Evolutionary conservation across 1,140 invertebrate species (phyloP), one percentile per base, ranked within the genome.

Genomic region (Sarcophaga peregrina): DNA sequence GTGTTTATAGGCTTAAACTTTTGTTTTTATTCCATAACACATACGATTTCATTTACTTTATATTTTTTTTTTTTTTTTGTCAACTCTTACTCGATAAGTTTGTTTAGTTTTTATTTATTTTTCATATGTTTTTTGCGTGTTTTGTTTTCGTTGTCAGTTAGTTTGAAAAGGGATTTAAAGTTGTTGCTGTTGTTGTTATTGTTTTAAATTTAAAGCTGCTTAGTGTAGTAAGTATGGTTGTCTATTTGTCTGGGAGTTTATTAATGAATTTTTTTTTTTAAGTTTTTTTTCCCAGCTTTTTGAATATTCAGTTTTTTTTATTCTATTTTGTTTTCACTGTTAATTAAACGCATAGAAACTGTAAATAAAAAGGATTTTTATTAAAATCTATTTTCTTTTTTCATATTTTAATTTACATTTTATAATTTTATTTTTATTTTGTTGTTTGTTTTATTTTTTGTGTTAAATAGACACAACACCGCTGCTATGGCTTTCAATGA

Each of bases 241-340:
- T 68, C 62, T 37, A 37, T 37, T 37, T 68, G 62, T 68, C 62
- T 68, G 62, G 20, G 62, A 37, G 62, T 68, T 68, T 68, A 4
- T 68, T 25, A 68, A 68, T 68, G 62, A 68, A 58, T 68, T 68
- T 68, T n/a, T n/a, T n/a, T n/a, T n/a, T n/a, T n/a, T n/a, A n/a
- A n/a, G n/a, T n/a, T n/a, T n/a, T n/a, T n/a, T 68, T 20, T 17
- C 20, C 20, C n/a, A 62, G 11, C n/a, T 68, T 7, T 5, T 58
- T 58, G 15, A 58, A n/a, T 15, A n/a, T 58, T n/a, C n/a, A 7
- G 54, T n/a, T 58, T 58, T 13, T 58, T 58, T 13, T 7, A 20
- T 20, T 7, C 17, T 20, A 68, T 17, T 37, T 37, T 37, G 25
- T 37, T 37, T 17, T 68, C 62, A 68, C 17, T 68, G 17, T 68